Percentiles rank a stretch among this genome's conserved stretches.
Evolutionary conservation across 2,888 invertebrate species (phyloP).

Genomic region (Cephonodes hylas): DNA sequence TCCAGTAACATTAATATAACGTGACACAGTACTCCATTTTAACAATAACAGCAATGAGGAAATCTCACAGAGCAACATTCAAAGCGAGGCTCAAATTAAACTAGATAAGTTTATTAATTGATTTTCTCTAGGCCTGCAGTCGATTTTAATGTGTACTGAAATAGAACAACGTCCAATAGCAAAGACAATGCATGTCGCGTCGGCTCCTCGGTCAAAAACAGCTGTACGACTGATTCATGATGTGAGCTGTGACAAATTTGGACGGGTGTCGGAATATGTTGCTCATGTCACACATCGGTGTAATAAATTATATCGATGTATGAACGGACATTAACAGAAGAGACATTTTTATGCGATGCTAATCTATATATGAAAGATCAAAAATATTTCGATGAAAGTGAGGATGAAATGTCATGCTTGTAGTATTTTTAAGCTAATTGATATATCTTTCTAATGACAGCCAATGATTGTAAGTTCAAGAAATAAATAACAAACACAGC

Average conservation of each 20-base stretch:
- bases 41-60: background rate
- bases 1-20: background rate
- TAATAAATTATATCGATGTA: conserved; percentile 26
- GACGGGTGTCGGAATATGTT: conserved; percentile 17
- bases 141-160: conserved; percentile 54
- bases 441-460: too few relatives aligned
- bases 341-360: background rate
- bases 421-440: too few relatives aligned
- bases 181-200: conserved; percentile 58
- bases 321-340: background rate
- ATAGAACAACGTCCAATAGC: conserved; percentile 53
- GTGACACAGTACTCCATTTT: background rate
- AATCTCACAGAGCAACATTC: background rate
- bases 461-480: too few relatives aligned
- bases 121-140: conserved; percentile 51
- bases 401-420: too few relatives aligned
- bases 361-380: background rate
- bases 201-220: conserved; percentile 49
- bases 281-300: conserved; percentile 22
- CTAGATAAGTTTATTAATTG: conserved; percentile 26
- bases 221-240: conserved; percentile 68
- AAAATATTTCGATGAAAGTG: background rate
- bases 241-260: conserved; percentile 27
- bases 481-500: too few relatives aligned
- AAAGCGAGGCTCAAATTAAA: conserved; percentile 7